These are phyloP conservation scores for Meriones unguiculatus DNA, from an alignment of 2,113 vertebrate species.

Conservation along the genomic window DNA sequence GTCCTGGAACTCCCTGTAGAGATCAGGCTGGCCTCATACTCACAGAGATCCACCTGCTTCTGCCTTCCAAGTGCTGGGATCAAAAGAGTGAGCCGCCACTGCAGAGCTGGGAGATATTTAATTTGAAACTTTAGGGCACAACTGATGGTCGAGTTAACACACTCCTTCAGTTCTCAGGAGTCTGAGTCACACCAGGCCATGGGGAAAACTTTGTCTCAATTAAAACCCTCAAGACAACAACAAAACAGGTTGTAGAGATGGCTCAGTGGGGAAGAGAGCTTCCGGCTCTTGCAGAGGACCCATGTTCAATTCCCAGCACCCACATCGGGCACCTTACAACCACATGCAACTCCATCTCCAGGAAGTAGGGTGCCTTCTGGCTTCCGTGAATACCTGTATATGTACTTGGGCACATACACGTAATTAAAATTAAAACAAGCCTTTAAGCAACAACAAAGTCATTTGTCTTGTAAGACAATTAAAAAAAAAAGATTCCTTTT, in stretches of 20 bases:
- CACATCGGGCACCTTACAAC: neutral
- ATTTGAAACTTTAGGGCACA: constrained; percentile 62
- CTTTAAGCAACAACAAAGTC: neutral
- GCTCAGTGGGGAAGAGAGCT: neutral
- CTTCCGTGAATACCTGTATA: neutral
- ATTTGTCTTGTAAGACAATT: constrained; percentile 30
- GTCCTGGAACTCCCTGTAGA: too few species aligned
- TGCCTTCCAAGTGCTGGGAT: too few species aligned
- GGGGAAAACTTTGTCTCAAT: neutral
- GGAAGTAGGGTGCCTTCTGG: neutral
- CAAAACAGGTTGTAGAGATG: neutral
- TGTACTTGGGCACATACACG: too few species aligned
- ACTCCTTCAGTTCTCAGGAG: neutral
- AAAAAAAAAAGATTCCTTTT: constrained; percentile 22
- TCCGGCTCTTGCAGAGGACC: neutral
- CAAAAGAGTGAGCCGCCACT: too few species aligned
- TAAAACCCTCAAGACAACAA: neutral
- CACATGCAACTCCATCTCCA: neutral
- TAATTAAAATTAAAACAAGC: neutral
- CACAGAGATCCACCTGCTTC: too few species aligned
- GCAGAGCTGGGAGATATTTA: neutral
- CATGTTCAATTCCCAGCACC: neutral
- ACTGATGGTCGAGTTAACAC: neutral
- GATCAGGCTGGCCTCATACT: too few species aligned
- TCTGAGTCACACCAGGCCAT: neutral